Conservation (phyloP, 2,888 invertebrate species). For the Leucoma salicis region DNA sequence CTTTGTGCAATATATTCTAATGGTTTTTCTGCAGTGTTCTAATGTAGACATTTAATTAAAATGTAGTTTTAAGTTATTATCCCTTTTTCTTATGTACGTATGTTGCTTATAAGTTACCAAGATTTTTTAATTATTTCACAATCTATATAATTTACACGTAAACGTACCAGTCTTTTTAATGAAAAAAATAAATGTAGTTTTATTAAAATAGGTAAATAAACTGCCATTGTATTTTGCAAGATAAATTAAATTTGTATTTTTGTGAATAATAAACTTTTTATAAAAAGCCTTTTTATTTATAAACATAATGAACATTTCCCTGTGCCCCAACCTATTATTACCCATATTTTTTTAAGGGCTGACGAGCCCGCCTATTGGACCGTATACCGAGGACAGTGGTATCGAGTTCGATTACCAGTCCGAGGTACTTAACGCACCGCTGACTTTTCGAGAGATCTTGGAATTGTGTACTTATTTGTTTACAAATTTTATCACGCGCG, state of each 20-base stretch:
- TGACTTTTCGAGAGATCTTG: no score
- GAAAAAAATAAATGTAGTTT: neutral
- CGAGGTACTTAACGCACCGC: no score
- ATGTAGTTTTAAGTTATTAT: neutral
- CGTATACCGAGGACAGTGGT: no score
- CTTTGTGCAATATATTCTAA: neutral
- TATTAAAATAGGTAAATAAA: conserved; percentile 2
- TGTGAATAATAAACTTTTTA: conserved; percentile 24
- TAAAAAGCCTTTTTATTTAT: conserved; percentile 15
- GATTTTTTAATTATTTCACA: neutral
- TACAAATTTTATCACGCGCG: no score
- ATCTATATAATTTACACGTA: neutral
- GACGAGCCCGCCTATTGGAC: no score
- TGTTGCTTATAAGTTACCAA: neutral
- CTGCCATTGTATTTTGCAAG: conserved; percentile 12
- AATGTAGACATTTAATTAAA: no score
- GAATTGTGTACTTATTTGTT: no score
- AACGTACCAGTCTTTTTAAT: no score
- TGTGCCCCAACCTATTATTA: no score
- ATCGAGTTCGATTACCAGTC: no score
- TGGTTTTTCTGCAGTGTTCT: neutral
- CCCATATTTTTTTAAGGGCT: no score
- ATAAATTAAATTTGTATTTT: conserved; percentile 29
- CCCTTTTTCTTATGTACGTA: conserved; percentile 2
- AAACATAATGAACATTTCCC: no score